Base-by-base conservation (phyloP, 2,797 vertebrate genomes). In the Glossophaga mutica region DNA sequence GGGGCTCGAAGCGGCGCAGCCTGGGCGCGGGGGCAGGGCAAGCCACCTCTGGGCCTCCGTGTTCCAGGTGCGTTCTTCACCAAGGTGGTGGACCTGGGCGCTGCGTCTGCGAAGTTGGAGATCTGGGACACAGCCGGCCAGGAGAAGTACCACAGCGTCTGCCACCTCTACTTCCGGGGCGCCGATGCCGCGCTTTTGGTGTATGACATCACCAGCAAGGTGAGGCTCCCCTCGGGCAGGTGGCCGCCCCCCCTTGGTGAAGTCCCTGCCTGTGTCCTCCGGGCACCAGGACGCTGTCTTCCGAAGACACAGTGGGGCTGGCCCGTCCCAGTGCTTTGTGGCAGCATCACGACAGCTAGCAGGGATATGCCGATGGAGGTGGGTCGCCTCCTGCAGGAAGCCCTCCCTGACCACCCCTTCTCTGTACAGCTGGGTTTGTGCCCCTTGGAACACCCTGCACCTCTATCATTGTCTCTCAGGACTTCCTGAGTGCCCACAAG, bases 71-170 rank as follows among this genome's bases (percentile, higher is more conserved):
- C 99, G 0, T 99, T 99, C 97, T 97, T 99, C 97, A 99, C 98
- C 0, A 98, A 98, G 15, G 48, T 37, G 3, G 91, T 99, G 46
- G 89, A 93, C 7, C n/a, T 99, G 88, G 98, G 97, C 0, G 22
- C 89, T 0, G 73, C 94, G n/a, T 97, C 91, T 0, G 16, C 99
- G 84, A 98, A 97, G 81, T 95, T 99, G 50, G 99, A 99, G 97
- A 99, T 99, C 74, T 99, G 99, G 99, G 99, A 99, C 98, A 99
- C 98, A 0, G 99, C 99, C 0, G 99, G 99, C 1, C 98, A 99
- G 96, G 99, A 99, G 83, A 99, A 98, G 77, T 99, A 99, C 98
- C 99, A 99, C 86, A 99, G 99, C 0, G 97, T 99, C 86, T 99
- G 98, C 52, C 99, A 98, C 15, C 98, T 99, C 2, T 99, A 99